Base-by-base conservation (phyloP, 2,113 vertebrate species). In the Trochalopteron elliotii region DNA sequence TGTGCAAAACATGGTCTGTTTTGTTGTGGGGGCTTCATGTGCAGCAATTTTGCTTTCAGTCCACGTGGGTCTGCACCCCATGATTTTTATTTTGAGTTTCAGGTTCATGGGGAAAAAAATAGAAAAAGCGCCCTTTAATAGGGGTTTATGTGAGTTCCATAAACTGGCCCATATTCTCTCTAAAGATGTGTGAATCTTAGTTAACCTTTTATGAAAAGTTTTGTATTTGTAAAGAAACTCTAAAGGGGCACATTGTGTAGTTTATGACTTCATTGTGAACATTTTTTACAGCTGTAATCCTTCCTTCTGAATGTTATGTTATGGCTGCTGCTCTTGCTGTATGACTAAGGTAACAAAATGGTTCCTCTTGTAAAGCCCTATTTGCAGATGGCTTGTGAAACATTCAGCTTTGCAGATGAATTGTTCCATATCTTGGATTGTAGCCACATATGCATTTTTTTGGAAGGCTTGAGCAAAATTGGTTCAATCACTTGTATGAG, bases 301-400 rank as follows among this genome's bases (percentile, higher is more conserved):
- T 92, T 95, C 90, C 82, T 95, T 87, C 92, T 95, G 88, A 68
- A 91, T 74, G 75, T 77, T 92, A 40, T 47, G 45, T 83, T 87
- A 57, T 57, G 76, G 78, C 61, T 93, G 82, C 79, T 89, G 88
- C 72, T 74, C 37, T 63, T 77, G 77, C 91, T 93, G 3, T 25
- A 72, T n/a, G 55, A 70, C 18, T 80, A 70, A 90, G 42, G 90
- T 86, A 95, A 89, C 89, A 95, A 95, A 94, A 96, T 75, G 83
- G 79, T 90, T 87, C 35, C 45, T 74, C 56, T 89, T 85, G 15
- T 85, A 94, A 93, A 94, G 52, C 11, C 18, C 42, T 90, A 13
- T 68, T 92, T 96, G 84, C 95, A 97, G 75, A 86, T 90, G 91
- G 94, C 93, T 96, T 95, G 87, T 97, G 96, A 94, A 96, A 93